Percentiles rank a stretch among this genome's conserved stretches.
phyloP scores from a whole-genome alignment of 2,888 invertebrate genomes.

The Tenodera sinensis region DNA sequence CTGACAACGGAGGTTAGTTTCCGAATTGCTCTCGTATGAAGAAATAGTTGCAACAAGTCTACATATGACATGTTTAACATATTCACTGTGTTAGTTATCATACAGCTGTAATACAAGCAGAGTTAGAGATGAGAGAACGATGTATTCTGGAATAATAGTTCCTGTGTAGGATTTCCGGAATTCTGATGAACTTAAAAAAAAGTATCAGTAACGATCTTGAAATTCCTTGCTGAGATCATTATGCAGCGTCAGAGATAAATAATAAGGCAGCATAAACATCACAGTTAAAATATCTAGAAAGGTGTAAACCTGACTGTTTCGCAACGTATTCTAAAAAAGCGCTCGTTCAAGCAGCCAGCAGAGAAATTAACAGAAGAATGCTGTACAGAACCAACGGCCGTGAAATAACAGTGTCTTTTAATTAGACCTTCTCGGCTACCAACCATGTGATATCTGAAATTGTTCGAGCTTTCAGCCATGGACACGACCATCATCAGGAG shows the following conservation, averaged over 20 bases:
- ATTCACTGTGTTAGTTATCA: neutral
- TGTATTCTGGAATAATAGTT: neutral
- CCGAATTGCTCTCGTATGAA: too few relatives aligned
- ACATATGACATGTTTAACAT: neutral
- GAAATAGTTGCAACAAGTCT: neutral
- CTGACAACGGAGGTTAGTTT: too few relatives aligned
- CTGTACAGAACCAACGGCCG: neutral
- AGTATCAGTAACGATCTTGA: neutral
- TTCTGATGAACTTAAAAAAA: neutral
- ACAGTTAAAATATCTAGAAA: neutral
- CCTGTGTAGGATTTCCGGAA: neutral
- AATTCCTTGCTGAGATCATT: neutral
- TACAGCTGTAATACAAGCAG: neutral
- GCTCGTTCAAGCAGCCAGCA: neutral
- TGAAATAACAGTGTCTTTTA: too few relatives aligned
- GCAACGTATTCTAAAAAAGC: neutral
- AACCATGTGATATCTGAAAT: too few relatives aligned
- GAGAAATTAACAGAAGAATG: neutral
- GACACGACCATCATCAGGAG: too few relatives aligned
- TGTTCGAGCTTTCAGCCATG: too few relatives aligned
- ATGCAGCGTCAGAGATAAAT: neutral
- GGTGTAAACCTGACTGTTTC: neutral
- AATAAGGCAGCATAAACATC: neutral
- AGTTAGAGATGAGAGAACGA: neutral
- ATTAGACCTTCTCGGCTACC: too few relatives aligned